Conservation (phyloP, 2,888 invertebrate genomes). For the Heliconius ismenius region DNA sequence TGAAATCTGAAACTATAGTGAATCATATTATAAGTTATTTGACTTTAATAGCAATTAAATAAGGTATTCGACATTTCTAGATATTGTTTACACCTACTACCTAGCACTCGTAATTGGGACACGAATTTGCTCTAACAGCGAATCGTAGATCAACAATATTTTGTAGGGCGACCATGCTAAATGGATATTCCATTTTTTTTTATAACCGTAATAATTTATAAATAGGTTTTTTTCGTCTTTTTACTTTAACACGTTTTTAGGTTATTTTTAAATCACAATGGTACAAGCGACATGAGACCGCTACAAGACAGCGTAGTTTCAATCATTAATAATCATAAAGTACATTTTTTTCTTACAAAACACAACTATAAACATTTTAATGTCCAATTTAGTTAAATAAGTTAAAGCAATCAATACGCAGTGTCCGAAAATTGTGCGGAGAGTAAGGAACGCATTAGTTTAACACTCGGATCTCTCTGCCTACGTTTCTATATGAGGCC, state of each 20-base stretch:
- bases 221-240: not conserved
- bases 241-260: not conserved
- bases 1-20: not conserved
- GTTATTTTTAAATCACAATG: not conserved
- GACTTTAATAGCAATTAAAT: slow-evolving; percentile 21
- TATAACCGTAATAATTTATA: not conserved
- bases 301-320: too few species aligned
- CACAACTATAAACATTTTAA: too few species aligned
- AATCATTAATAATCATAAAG: not conserved
- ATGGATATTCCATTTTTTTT: too few species aligned
- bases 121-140: slow-evolving; percentile 31
- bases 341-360: too few species aligned
- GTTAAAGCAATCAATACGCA: too few species aligned
- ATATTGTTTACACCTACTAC: slow-evolving; percentile 13
- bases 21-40: not conserved
- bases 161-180: slow-evolving; percentile 25
- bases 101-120: slow-evolving; percentile 35
- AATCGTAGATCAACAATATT: slow-evolving; percentile 32
- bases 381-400: too few species aligned
- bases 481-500: too few species aligned
- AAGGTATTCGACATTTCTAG: slow-evolving; percentile 16
- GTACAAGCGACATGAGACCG: not conserved
- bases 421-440: too few species aligned
- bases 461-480: too few species aligned
- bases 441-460: too few species aligned